Base-by-base conservation (phyloP, 2,113 vertebrate genomes). In the Takifugu bimaculatus region DNA sequence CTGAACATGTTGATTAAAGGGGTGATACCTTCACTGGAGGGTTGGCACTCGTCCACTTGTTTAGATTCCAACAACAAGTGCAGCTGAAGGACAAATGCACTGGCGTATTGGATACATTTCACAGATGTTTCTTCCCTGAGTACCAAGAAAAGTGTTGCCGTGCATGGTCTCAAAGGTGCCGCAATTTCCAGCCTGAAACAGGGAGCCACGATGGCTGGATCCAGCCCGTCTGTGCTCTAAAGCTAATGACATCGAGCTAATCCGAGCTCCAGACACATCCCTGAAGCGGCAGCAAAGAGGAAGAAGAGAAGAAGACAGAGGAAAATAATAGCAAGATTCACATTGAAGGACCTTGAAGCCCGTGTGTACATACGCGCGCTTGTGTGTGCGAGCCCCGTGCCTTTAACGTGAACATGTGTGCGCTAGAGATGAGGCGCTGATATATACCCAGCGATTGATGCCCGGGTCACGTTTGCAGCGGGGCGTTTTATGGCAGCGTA, bases 341-440 rank as follows among this genome's bases (percentile, higher is more conserved):
- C 86, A 82, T 86, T 86, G 80, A 83, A 60, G 58, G 83, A 88
- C 86, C 86, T 89, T 88, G 80, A 63, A 70, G 74, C 68, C 65
- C 80, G 80, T 78, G 50, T 28, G 13, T 14, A 20, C 20, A 20
- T 20, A 20, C 20, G 13, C 28, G 50, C 28, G 81, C 82, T 80
- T 84, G 44, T 39, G 35, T 39, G 35, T 39, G 29, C 6, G 29
- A 20, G 20, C 20, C 20, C 20, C 6, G 29, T 32, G 29, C 6
- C 1, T 32, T 3, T 32, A 6, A 32, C 29, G 6, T 44, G 10
- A 44, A 44, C 3, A 51, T 51, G 50, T 51, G 81, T 82, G 83
- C 83, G 83, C 83, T 71, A 55, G 71, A 80, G 84, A 87, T 85
- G 84, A 85, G 77, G 57, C 13, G 68, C 82, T 75, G 83, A 85